These are phyloP conservation scores for Tenebrio molitor DNA, from an alignment of 1,140 invertebrate genomes.

Conservation along the genomic window DNA sequence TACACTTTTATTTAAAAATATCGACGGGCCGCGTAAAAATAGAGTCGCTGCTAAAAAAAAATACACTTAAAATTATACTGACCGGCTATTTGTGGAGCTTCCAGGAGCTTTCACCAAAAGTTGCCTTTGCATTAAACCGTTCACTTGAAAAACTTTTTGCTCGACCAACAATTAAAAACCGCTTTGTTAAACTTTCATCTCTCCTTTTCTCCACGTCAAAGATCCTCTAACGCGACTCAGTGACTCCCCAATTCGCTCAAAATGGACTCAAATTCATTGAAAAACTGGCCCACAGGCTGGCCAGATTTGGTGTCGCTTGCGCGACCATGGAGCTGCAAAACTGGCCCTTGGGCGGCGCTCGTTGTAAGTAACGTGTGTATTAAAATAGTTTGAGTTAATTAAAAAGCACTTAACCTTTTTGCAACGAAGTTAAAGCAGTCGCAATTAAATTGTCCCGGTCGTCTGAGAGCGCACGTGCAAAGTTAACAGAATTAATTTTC, in stretches of 20 bases:
- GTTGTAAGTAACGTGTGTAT: conserved; percentile 29
- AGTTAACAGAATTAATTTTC: conserved; percentile 57
- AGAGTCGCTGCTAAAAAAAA: background rate
- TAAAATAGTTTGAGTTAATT: conserved; percentile 40
- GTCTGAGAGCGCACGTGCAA: conserved; percentile 46
- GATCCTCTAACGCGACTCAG: too few species aligned
- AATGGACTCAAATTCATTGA: too few species aligned
- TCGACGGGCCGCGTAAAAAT: background rate
- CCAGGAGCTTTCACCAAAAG: conserved; percentile 15
- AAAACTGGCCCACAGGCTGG: too few species aligned
- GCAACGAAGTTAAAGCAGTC: conserved; percentile 44
- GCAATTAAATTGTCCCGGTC: conserved; percentile 45
- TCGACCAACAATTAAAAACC: conserved; percentile 9
- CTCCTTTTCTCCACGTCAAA: too few species aligned
- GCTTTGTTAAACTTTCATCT: background rate
- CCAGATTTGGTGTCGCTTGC: too few species aligned
- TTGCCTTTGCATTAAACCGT: conserved; percentile 15
- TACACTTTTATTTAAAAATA: conserved; percentile 24
- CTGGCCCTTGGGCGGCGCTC: background rate
- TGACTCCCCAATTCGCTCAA: too few species aligned
- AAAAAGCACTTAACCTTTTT: conserved; percentile 46
- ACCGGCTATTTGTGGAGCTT: background rate
- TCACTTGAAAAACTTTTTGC: conserved; percentile 22
- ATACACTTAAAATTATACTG: conserved; percentile 9
- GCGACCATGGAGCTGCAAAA: background rate